phyloP scores from a whole-genome alignment of 2,113 vertebrate species.

The Boulengeromyrus knoepffleri region DNA sequence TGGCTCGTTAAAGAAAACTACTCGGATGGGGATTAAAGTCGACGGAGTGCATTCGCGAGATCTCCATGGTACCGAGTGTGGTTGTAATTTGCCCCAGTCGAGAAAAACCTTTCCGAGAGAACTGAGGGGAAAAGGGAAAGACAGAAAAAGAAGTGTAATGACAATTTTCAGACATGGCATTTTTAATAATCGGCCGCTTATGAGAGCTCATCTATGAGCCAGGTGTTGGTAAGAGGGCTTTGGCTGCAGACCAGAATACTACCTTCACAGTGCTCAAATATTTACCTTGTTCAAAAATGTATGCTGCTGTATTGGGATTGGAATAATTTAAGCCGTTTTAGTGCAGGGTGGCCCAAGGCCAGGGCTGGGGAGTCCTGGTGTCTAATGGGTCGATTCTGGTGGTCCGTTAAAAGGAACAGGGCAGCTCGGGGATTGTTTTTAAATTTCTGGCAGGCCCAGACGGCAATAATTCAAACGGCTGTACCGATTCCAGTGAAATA shows the following conservation, averaged over 20 bases:
- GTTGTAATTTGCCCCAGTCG: background rate
- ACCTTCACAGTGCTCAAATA: slow-evolving; percentile 67
- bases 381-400: slow-evolving; percentile 57
- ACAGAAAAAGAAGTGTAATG: slow-evolving; percentile 11
- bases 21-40: background rate
- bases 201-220: slow-evolving; percentile 57
- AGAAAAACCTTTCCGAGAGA: background rate
- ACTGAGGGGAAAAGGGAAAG: background rate
- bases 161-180: slow-evolving; percentile 37
- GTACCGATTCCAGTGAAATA: slow-evolving; percentile 17
- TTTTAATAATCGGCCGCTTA: slow-evolving; percentile 43
- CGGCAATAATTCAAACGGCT: slow-evolving; percentile 17
- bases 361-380: slow-evolving; percentile 35
- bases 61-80: background rate
- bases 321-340: slow-evolving; percentile 61
- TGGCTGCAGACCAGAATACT: slow-evolving; percentile 53
- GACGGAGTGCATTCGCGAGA: background rate
- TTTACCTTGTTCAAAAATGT: slow-evolving; percentile 62
- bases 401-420: slow-evolving; percentile 49
- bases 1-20: background rate
- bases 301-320: slow-evolving; percentile 59
- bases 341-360: slow-evolving; percentile 50
- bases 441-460: slow-evolving; percentile 52
- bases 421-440: slow-evolving; percentile 47
- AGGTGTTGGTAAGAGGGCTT: slow-evolving; percentile 46